A percentile compares a stretch with the other conserved stretches of the same genome.
Evolutionary conservation across 2,888 invertebrate genomes (phyloP).

Genomic region (Dasypogon diadema): DNA sequence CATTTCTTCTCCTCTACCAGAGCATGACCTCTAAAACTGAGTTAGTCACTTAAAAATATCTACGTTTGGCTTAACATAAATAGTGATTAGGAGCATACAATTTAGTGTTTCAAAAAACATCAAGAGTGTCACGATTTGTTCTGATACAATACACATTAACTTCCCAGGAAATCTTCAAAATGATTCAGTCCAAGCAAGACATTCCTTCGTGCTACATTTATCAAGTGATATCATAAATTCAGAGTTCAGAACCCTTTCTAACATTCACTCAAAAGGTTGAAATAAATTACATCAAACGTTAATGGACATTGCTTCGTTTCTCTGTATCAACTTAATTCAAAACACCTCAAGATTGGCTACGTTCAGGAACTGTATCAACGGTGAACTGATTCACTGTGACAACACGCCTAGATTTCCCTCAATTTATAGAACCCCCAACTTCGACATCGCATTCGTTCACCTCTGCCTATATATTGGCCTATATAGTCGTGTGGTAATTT

Average conservation of each 20-base stretch:
- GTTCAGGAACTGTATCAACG: not conserved
- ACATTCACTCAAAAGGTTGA: not conserved
- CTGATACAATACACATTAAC: too few species aligned
- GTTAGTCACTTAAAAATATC: too few species aligned
- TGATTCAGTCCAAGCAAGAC: not conserved
- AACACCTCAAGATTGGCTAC: not conserved
- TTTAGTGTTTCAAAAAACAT: too few species aligned
- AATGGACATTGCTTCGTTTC: constrained; percentile 17
- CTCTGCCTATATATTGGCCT: constrained; percentile 12
- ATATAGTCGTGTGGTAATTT: not conserved
- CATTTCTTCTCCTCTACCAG: too few species aligned
- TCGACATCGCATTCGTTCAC: constrained; percentile 5
- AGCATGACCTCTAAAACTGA: too few species aligned
- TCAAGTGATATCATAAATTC: constrained; percentile 20
- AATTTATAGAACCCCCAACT: constrained; percentile 30
- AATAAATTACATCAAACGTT: constrained; percentile 24
- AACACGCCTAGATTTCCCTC: constrained; percentile 33
- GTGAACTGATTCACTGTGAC: constrained; percentile 3
- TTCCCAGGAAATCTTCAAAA: not conserved
- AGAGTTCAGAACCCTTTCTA: not conserved
- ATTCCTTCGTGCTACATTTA: not conserved
- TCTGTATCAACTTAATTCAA: constrained; percentile 3
- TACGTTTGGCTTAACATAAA: too few species aligned
- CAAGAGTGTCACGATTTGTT: too few species aligned
- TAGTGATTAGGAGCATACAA: too few species aligned